These are phyloP conservation scores for Zaprionus ornatus DNA, from an alignment of 1,140 invertebrate genomes.

Conservation along the genomic window DNA sequence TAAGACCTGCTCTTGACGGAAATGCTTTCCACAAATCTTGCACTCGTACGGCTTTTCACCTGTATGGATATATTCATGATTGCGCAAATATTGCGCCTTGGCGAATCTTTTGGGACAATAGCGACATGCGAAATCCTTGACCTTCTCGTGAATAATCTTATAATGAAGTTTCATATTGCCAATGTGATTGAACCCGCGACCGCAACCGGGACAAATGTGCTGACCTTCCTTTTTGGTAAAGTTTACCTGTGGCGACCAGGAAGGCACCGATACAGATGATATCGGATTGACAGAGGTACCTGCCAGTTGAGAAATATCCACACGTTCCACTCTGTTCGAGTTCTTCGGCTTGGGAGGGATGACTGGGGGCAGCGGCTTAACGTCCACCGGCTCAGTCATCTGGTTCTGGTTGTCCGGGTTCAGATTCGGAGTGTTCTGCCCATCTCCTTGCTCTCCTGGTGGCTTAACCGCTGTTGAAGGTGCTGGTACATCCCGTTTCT, in stretches of 20 bases:
- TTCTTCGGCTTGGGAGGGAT: constrained; percentile 45
- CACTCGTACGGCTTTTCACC: constrained; percentile 84
- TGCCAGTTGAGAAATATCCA: constrained; percentile 73
- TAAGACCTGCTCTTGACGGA: constrained; percentile 75
- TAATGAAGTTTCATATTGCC: constrained; percentile 80
- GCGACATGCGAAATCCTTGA: constrained; percentile 80
- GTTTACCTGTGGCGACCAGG: constrained; percentile 78
- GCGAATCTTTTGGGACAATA: constrained; percentile 80
- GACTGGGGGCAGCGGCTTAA: constrained; percentile 26
- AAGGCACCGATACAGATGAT: constrained; percentile 73
- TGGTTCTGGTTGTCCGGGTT: constrained; percentile 11
- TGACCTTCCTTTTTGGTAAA: constrained; percentile 80
- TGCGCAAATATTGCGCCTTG: constrained; percentile 80
- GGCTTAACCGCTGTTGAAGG: constrained; percentile 48
- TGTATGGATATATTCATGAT: constrained; percentile 82
- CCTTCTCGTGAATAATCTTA: constrained; percentile 78
- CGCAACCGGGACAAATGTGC: constrained; percentile 78
- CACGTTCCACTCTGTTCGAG: constrained; percentile 68
- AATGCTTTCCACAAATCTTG: constrained; percentile 73
- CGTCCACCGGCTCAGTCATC: constrained; percentile 34
- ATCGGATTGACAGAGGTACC: constrained; percentile 81
- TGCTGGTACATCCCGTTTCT: constrained; percentile 70
- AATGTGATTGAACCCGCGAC: constrained; percentile 74
- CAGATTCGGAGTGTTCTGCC: not conserved
- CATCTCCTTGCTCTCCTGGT: constrained; percentile 25